Conservation (phyloP, 1,140 invertebrate species). For the Asbolus verrucosus region DNA sequence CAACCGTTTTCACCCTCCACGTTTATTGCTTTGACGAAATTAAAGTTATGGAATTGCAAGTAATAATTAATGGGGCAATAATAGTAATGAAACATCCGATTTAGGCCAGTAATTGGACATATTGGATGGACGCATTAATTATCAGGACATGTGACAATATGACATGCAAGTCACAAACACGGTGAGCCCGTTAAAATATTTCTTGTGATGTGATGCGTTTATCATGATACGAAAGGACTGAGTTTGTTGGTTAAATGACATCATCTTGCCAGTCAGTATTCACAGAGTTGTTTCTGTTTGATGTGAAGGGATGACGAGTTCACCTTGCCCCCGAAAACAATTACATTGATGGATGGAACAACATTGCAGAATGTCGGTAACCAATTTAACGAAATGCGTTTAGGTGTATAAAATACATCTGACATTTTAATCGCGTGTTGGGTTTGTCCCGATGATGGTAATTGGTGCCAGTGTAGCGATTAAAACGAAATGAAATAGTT, state of each 20-base stretch:
- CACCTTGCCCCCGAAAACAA: conserved; percentile 12
- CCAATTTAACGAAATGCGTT: neutral
- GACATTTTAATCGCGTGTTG: conserved; percentile 5
- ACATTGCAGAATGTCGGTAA: neutral
- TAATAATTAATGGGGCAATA: too few species aligned
- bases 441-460: neutral
- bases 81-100: too few species aligned
- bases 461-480: neutral
- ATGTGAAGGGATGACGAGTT: neutral
- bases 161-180: too few species aligned
- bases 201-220: too few species aligned
- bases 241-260: neutral
- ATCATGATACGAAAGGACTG: too few species aligned
- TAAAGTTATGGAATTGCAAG: too few species aligned
- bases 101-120: too few species aligned
- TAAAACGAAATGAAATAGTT: neutral
- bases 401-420: neutral
- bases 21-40: too few species aligned
- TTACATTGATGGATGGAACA: conserved; percentile 19
- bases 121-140: too few species aligned
- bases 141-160: too few species aligned
- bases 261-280: neutral
- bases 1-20: too few species aligned
- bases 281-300: neutral
- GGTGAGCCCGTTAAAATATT: too few species aligned